A percentile compares a stretch with the other conserved stretches of the same genome.
These are phyloP conservation scores for Dicerorhinus sumatrensis DNA, from an alignment of 2,113 vertebrate species.

Conservation along the genomic window DNA sequence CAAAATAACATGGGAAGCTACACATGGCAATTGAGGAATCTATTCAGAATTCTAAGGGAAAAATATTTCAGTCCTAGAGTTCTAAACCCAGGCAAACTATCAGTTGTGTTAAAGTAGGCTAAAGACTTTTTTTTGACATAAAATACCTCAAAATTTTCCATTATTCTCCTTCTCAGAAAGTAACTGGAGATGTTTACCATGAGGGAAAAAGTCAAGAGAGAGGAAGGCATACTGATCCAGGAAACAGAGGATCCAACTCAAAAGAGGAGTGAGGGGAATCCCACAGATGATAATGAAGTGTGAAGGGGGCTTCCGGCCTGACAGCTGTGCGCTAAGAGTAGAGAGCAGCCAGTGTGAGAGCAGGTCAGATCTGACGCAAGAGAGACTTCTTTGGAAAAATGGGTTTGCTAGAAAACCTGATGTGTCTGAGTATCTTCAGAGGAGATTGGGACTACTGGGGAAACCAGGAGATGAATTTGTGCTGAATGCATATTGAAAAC, in stretches of 20 bases:
- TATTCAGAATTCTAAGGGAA: neutral
- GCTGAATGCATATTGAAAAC: neutral
- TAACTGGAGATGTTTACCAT: slow-evolving; percentile 26
- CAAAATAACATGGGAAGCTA: neutral
- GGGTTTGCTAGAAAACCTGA: neutral
- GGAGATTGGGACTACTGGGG: neutral
- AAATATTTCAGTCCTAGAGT: neutral
- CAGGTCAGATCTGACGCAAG: neutral
- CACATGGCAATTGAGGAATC: neutral
- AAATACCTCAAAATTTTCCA: neutral
- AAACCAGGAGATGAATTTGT: neutral
- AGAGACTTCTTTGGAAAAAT: neutral
- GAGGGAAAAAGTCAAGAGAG: neutral
- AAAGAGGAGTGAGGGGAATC: neutral
- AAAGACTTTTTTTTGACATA: neutral
- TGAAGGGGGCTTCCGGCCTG: neutral
- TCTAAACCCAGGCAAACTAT: neutral
- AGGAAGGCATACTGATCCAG: neutral
- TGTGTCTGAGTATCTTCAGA: neutral
- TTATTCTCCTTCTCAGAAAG: neutral
- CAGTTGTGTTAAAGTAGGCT: neutral
- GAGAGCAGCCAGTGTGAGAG: neutral
- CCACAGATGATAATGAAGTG: neutral
- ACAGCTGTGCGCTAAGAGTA: neutral
- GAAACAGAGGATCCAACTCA: neutral